Conservation (phyloP, 2,113 vertebrate species). For the Eolophus roseicapilla region DNA sequence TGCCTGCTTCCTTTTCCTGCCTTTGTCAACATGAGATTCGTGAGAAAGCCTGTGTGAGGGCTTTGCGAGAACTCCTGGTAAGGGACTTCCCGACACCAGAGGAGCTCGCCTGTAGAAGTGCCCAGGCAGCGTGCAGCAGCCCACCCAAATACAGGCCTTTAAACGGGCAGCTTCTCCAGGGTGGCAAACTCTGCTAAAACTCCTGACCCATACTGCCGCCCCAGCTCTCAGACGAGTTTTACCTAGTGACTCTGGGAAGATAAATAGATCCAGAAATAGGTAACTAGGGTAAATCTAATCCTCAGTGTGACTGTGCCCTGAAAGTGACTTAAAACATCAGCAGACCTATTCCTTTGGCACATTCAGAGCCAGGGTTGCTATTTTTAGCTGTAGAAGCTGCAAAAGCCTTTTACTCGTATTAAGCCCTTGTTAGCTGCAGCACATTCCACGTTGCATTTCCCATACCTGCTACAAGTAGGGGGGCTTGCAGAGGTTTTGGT, state of each 20-base stretch:
- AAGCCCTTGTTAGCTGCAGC: not conserved
- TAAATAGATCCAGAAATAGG: conserved; percentile 49
- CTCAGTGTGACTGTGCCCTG: not conserved
- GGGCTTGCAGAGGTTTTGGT: not conserved
- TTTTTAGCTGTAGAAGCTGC: conserved; percentile 24
- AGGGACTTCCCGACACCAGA: not conserved
- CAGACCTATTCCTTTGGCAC: conserved; percentile 20
- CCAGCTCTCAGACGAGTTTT: not conserved
- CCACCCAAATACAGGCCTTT: not conserved
- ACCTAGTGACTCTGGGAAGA: conserved; percentile 36
- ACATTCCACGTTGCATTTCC: not conserved
- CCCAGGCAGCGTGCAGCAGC: not conserved
- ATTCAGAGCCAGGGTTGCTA: not conserved
- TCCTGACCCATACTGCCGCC: accelerated
- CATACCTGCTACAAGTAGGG: not conserved
- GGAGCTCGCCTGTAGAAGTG: not conserved
- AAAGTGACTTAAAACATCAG: conserved; percentile 43
- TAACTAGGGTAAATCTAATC: conserved; percentile 56
- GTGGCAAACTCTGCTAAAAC: not conserved
- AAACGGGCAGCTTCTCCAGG: not conserved
- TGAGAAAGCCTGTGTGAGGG: not conserved
- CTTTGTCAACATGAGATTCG: not conserved
- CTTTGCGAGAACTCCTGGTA: not conserved
- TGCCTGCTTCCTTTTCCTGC: conserved; percentile 48
- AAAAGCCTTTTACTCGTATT: not conserved